Evolutionary conservation across 2,888 invertebrate genomes (phyloP).

Genomic region (Caenorhabditis sp.): DNA sequence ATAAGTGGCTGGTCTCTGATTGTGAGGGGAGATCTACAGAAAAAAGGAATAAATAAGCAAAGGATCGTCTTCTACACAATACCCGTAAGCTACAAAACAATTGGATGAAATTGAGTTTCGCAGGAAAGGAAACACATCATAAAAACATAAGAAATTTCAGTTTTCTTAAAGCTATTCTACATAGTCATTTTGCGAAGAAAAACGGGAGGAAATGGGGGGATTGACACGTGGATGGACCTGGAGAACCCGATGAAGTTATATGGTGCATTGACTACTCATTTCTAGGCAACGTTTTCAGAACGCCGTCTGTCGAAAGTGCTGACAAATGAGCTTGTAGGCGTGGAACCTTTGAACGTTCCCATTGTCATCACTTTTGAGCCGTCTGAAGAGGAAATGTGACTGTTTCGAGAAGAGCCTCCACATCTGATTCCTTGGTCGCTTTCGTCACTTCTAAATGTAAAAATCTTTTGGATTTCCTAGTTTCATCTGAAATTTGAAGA

Average conservation of each 20-base stretch:
- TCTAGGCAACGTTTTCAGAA: conserved; percentile 61
- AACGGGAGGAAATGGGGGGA: conserved; percentile 7
- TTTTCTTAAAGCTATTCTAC: conserved; percentile 50
- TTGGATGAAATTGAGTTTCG: conserved; percentile 17
- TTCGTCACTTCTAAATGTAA: conserved; percentile 69
- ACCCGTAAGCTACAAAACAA: no score
- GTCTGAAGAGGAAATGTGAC: conserved; percentile 73
- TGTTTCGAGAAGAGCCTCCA: conserved; percentile 72
- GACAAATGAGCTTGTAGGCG: conserved; percentile 64
- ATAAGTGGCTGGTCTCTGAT: conserved; percentile 50
- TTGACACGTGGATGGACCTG: conserved; percentile 44
- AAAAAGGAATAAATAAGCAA: no score
- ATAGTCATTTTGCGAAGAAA: conserved; percentile 1
- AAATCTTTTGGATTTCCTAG: background rate
- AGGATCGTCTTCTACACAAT: no score
- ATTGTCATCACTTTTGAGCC: conserved; percentile 65
- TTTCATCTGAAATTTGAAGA: background rate
- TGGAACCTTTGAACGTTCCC: conserved; percentile 68
- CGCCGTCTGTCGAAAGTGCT: conserved; percentile 67
- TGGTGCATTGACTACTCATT: no score
- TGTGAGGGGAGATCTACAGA: no score
- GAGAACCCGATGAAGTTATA: conserved; percentile 17
- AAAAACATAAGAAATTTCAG: no score
- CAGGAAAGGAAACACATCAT: background rate
- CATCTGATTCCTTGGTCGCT: conserved; percentile 70